Base-by-base conservation (phyloP, 2,113 vertebrate species). In the Tauraco erythrolophus region DNA sequence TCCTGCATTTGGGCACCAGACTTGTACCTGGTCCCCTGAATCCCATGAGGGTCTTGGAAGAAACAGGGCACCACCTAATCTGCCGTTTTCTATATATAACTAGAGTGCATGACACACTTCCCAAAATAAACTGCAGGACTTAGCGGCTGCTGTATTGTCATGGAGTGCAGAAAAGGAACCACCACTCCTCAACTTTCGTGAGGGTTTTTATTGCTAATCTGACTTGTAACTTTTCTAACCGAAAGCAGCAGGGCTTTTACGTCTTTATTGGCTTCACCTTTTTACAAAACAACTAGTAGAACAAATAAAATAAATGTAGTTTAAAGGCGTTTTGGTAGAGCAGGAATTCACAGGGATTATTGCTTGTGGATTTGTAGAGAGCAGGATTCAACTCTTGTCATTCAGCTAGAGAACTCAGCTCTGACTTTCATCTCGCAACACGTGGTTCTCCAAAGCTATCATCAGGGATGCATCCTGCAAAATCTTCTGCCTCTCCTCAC, bases 51-150 rank as follows among this genome's bases (percentile, higher is more conserved):
- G 24, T 54, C 62, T 51, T 57, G 57, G 84, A 83, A 81, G 84
- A 91, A 95, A 57, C 23, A 68, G 58, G 88, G 61, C 76, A 82
- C 30, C 46, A 33, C 66, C 66, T 94, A 79, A 87, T 81, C 57
- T 92, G 28, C 61, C 71, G 57, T 12, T 92, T 96, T 96, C 82
- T 90, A 78, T 89, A 65, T 84, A 77, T 91, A 96, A 91, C 74
- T 66, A 79, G 71, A 92, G 77, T 77, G 31, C 83, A 75, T 83
- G 89, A 90, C 95, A 93, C 75, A 58, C 45, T 87, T 95, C 76
- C 91, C 65, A 87, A 95, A 96, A 96, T 94, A 96, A 91, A 50
- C 75, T 84, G 62, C 79, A 71, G 88, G 53, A 33, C 25, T 89
- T 61, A 46, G 14, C 4, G 11, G 48, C 70, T 94, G 66, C 62